These are phyloP conservation scores for Burhinus oedicnemus DNA, from an alignment of 2,113 vertebrate genomes.

Conservation along the genomic window DNA sequence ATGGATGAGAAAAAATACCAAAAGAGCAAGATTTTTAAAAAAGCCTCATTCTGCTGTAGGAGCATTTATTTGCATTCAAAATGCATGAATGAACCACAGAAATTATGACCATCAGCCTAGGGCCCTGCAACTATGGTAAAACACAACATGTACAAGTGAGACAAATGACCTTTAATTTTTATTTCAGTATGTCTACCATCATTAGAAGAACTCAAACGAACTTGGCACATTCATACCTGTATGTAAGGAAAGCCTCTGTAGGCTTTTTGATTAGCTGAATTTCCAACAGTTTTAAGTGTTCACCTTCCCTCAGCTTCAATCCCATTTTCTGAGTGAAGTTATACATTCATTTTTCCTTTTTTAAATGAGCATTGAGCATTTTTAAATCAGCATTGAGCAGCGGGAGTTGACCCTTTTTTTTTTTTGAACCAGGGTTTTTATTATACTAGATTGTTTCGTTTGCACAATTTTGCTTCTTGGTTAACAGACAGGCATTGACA, in stretches of 20 bases:
- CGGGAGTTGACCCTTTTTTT: neutral
- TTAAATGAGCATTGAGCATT: neutral
- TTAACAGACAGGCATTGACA: neutral
- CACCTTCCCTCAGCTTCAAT: neutral
- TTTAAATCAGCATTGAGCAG: neutral
- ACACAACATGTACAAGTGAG: neutral
- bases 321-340: neutral
- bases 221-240: neutral
- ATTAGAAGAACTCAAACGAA: neutral
- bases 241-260: neutral
- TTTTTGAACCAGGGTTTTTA: neutral
- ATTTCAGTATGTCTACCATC: neutral
- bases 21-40: neutral
- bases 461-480: neutral
- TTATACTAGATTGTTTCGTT: neutral
- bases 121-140: neutral
- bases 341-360: neutral
- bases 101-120: neutral
- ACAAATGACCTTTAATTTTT: neutral
- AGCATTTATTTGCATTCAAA: neutral
- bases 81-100: neutral
- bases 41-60: neutral
- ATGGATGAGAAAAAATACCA: neutral
- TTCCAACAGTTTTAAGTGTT: neutral
- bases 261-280: neutral